Conservation (phyloP, 2,113 vertebrate species). For the Ciconia boyciana region DNA sequence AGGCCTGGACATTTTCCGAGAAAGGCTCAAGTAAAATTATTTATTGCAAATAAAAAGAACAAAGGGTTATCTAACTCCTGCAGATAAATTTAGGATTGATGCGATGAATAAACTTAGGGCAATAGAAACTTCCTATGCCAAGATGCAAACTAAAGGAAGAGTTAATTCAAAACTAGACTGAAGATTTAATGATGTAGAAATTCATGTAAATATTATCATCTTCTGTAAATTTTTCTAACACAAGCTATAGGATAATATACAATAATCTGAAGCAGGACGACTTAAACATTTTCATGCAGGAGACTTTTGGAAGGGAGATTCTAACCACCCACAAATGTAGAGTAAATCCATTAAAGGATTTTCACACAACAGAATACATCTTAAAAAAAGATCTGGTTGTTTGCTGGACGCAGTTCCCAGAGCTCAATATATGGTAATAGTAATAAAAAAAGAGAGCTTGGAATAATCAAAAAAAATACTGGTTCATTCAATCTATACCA, state of each 20-base stretch:
- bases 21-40: not conserved
- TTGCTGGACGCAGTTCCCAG: not conserved
- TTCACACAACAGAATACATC: not conserved
- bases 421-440: not conserved
- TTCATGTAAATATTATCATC: not conserved
- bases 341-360: not conserved
- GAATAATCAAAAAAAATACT: not conserved
- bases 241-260: not conserved
- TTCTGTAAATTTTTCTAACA: not conserved
- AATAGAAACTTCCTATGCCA: not conserved
- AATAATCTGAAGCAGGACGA: not conserved
- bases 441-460: not conserved
- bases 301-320: not conserved
- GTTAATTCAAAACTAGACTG: not conserved
- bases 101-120: not conserved
- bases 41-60: not conserved
- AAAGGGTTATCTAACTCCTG: not conserved
- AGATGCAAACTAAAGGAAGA: not conserved
- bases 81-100: not conserved
- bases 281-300: not conserved
- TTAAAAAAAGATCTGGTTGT: not conserved
- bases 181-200: not conserved
- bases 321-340: not conserved
- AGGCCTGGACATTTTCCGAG: not conserved
- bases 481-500: not conserved